Conservation (phyloP, 2,113 vertebrate genomes). For the Cavia aperea region DNA sequence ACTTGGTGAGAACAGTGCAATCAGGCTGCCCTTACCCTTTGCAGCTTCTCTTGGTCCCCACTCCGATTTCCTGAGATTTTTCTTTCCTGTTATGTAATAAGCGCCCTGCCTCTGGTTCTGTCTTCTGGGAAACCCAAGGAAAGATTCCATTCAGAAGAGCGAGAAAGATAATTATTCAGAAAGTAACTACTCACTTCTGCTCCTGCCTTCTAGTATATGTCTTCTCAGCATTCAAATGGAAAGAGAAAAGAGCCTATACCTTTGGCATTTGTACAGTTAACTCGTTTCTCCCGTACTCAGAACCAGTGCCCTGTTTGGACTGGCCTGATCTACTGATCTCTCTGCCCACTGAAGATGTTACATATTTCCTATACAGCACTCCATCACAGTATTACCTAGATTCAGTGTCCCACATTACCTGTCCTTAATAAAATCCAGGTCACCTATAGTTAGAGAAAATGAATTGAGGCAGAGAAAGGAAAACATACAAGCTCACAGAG, state of each 20-base stretch:
- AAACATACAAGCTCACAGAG: neutral
- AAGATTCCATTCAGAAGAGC: neutral
- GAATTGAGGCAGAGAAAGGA: neutral
- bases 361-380: neutral
- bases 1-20: neutral
- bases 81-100: neutral
- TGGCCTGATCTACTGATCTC: neutral
- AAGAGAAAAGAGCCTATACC: neutral
- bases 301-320: neutral
- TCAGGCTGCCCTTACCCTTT: neutral
- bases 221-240: neutral
- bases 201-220: neutral
- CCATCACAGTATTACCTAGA: neutral
- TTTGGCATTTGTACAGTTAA: too few species aligned
- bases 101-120: neutral
- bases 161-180: neutral
- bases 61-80: too few species aligned
- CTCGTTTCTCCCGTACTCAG: neutral
- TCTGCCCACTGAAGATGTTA: neutral
- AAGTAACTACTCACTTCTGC: neutral
- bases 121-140: conserved; percentile 21
- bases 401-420: neutral
- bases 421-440: neutral
- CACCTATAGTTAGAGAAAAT: neutral
- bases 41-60: neutral